These are phyloP conservation scores for Pocillopora damicornis DNA, from an alignment of 64 coral and sea anemone genomes.

Conservation along the genomic window DNA sequence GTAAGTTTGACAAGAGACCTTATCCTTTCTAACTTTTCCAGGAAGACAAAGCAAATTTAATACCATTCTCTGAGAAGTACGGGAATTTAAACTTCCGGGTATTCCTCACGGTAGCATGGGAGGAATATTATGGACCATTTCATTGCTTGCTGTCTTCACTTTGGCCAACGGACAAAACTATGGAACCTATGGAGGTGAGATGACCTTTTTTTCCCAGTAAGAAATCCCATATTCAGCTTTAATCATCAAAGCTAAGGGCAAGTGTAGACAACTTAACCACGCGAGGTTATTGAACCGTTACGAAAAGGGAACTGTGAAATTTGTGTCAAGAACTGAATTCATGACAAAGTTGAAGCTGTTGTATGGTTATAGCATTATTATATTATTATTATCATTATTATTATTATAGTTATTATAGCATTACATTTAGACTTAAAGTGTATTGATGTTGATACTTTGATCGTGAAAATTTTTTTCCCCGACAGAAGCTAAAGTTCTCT, in stretches of 20 bases:
- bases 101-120: background rate
- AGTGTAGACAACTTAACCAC: background rate
- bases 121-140: background rate
- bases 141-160: background rate
- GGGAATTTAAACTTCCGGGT: background rate
- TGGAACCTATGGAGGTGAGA: conserved; percentile 7
- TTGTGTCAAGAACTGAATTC: too few relatives aligned
- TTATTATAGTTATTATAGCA: too few relatives aligned
- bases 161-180: background rate
- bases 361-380: too few relatives aligned
- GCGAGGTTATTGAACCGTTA: background rate
- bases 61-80: background rate
- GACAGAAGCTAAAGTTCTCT: too few relatives aligned
- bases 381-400: too few relatives aligned
- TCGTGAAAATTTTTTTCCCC: too few relatives aligned
- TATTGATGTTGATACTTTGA: too few relatives aligned
- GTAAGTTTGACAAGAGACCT: background rate
- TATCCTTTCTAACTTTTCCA: background rate
- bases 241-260: background rate
- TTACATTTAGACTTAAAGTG: too few relatives aligned
- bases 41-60: background rate
- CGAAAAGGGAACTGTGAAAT: too few relatives aligned
- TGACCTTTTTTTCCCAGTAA: background rate
- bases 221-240: background rate
- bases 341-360: background rate